A percentile compares a stretch with the other conserved stretches of the same genome.
Evolutionary conservation across 2,113 vertebrate species (phyloP).

Genomic region (Melanocharis versteri): DNA sequence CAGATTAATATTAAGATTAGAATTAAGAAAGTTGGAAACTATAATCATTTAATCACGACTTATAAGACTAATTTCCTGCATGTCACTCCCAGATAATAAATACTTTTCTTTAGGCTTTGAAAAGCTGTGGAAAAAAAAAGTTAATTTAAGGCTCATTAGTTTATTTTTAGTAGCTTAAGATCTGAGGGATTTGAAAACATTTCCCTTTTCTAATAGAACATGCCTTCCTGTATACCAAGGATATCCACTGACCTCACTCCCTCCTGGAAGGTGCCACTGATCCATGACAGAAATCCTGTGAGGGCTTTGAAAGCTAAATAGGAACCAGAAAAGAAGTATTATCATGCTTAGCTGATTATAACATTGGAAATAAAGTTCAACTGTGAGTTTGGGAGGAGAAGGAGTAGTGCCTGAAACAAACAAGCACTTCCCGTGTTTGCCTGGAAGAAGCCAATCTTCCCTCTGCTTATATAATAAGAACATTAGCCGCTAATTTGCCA

Average conservation of each 20-base stretch:
- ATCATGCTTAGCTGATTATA: conserved; percentile 75
- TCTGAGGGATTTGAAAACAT: conserved; percentile 77
- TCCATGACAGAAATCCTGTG: conserved; percentile 79
- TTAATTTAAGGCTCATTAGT: conserved; percentile 81
- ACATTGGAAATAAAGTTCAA: conserved; percentile 75
- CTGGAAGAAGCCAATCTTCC: conserved; percentile 75
- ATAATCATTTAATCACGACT: conserved; percentile 69
- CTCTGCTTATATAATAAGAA: conserved; percentile 76
- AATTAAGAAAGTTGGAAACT: conserved; percentile 72
- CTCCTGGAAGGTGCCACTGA: conserved; percentile 80
- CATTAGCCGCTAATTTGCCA: conserved; percentile 82
- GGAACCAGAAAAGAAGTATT: conserved; percentile 70
- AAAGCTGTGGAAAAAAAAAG: conserved; percentile 61
- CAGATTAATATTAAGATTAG: conserved; percentile 70
- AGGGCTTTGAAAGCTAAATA: conserved; percentile 74
- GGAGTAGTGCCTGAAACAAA: conserved; percentile 74
- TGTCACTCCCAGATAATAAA: conserved; percentile 80
- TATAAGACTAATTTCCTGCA: conserved; percentile 78
- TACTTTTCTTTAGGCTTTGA: conserved; percentile 74
- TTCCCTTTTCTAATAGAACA: conserved; percentile 82
- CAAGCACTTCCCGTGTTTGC: conserved; percentile 82
- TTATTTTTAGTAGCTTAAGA: conserved; percentile 84
- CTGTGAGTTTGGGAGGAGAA: conserved; percentile 63
- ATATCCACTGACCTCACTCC: conserved; percentile 80
- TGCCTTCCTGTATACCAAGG: conserved; percentile 80